Evolutionary conservation across 2,797 vertebrate species (phyloP).

Genomic region (Characodon lateralis): DNA sequence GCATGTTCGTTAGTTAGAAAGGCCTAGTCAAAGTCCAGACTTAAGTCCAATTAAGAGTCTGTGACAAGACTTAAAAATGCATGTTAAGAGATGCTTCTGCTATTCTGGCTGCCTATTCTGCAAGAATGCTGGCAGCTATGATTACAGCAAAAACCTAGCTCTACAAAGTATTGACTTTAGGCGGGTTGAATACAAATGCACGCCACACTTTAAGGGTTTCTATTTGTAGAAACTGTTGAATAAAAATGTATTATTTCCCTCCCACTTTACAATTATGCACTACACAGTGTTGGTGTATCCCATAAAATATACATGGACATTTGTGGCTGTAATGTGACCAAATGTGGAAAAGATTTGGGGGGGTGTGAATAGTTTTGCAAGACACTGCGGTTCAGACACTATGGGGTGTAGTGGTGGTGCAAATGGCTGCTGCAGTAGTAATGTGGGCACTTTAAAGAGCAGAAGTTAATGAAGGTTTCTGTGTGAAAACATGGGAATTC

Average conservation of each 20-base stretch:
- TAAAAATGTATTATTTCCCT: not conserved
- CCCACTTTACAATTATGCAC: not conserved
- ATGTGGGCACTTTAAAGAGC: too few relatives aligned
- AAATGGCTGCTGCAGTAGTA: not conserved
- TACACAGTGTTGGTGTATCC: not conserved
- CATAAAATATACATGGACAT: not conserved
- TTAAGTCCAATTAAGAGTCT: too few relatives aligned
- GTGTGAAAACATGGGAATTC: not conserved
- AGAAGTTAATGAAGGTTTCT: not conserved
- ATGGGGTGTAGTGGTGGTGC: not conserved
- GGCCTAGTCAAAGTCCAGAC: not conserved
- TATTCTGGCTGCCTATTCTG: not conserved
- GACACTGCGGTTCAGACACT: not conserved
- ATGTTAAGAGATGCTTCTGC: not conserved
- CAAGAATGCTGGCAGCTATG: not conserved
- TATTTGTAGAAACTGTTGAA: too few relatives aligned
- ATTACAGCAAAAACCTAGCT: not conserved
- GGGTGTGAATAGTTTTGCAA: not conserved
- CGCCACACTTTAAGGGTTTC: too few relatives aligned
- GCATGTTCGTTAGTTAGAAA: not conserved
- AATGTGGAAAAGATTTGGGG: not conserved
- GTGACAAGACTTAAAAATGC: not conserved
- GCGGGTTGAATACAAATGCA: too few relatives aligned
- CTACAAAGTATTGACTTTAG: too few relatives aligned
- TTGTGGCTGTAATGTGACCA: not conserved